Percentiles rank a stretch among this genome's conserved stretches.
phyloP scores from a whole-genome alignment of 2,113 vertebrate genomes.

The Clinocottus analis region DNA sequence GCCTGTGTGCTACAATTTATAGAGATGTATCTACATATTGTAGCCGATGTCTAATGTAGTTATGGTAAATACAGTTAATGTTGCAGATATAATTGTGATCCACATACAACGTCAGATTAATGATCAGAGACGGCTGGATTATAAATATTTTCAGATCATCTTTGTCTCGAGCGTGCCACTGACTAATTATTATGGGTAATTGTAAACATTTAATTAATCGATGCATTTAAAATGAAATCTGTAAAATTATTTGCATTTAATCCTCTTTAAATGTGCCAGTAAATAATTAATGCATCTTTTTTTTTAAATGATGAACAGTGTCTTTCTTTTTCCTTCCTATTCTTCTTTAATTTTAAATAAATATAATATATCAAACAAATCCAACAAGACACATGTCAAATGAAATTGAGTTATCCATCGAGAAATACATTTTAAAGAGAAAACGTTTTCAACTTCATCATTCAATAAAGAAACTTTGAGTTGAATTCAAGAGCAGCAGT shows the following conservation, averaged over 20 bases:
- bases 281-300: not conserved
- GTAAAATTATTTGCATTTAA: not conserved
- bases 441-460: too few relatives aligned
- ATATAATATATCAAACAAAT: not conserved
- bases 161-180: not conserved
- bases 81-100: not conserved
- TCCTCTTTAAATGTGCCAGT: not conserved
- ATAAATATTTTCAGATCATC: not conserved
- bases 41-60: not conserved
- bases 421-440: not conserved
- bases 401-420: not conserved
- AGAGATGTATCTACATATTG: not conserved
- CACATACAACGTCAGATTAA: conserved; percentile 17
- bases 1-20: not conserved
- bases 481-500: too few relatives aligned
- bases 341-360: conserved; percentile 3
- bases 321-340: not conserved
- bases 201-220: not conserved
- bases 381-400: not conserved
- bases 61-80: not conserved
- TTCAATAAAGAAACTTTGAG: too few relatives aligned
- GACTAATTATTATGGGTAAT: conserved; percentile 13
- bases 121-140: not conserved
- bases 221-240: not conserved
- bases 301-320: conserved; percentile 14